Evolutionary conservation across 2,113 vertebrate genomes (phyloP).

Genomic region (Triplophysa rosa): DNA sequence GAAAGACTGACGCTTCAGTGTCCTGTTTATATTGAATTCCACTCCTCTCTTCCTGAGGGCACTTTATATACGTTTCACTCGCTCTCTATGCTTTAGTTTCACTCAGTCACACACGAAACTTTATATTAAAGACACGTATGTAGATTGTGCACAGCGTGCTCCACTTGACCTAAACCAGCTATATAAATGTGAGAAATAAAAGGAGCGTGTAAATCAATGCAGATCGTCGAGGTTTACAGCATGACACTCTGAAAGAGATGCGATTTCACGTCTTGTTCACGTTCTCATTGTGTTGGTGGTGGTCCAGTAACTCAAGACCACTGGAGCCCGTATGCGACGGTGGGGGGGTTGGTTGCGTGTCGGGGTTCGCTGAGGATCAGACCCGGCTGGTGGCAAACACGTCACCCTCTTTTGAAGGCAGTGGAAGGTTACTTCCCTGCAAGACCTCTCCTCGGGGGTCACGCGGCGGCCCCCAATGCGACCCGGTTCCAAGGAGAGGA

Average conservation of each 20-base stretch:
- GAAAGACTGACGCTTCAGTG: slow-evolving; percentile 35
- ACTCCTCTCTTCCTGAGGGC: slow-evolving; percentile 48
- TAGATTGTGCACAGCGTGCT: too few relatives aligned
- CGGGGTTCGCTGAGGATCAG: slow-evolving; percentile 25
- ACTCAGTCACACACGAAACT: neutral
- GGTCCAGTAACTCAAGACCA: slow-evolving; percentile 33
- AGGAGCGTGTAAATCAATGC: too few relatives aligned
- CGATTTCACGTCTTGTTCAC: neutral
- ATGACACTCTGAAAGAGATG: neutral
- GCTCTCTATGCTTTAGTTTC: neutral
- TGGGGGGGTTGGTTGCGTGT: neutral
- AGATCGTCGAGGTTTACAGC: too few relatives aligned
- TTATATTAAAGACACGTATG: neutral
- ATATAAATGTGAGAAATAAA: too few relatives aligned
- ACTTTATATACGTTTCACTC: neutral
- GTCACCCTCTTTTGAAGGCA: slow-evolving; percentile 53
- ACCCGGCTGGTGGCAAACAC: slow-evolving; percentile 37
- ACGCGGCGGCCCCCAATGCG: slow-evolving; percentile 29
- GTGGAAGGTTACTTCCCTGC: slow-evolving; percentile 50
- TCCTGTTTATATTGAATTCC: slow-evolving; percentile 54
- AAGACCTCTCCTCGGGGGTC: slow-evolving; percentile 50
- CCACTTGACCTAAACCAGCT: too few relatives aligned
- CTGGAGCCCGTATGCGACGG: neutral
- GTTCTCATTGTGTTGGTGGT: neutral
- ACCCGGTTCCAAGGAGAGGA: slow-evolving; percentile 52